Base-by-base conservation (phyloP, 2,888 invertebrate species). In the Troides aeacus region DNA sequence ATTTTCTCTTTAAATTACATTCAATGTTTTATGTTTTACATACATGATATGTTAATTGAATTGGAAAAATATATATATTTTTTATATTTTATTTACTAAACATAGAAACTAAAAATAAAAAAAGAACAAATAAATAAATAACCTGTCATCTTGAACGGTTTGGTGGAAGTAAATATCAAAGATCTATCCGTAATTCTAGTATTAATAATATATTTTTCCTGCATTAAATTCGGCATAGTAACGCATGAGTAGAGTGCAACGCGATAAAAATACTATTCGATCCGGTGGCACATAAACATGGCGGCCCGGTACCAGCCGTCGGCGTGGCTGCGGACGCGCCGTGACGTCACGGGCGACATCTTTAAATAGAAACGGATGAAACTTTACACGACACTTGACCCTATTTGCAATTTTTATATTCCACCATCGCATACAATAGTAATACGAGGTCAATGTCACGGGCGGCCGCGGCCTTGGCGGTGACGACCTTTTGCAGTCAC, bases 341-440 rank as follows among this genome's bases (percentile, higher is more conserved):
- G 70, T 18, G 87, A 90, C 91, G 91, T 89, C 87, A 86, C 76
- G 3, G 58, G 42, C 75, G 82, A 83, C 79, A 15, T 56, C 62
- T 84, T 81, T 80, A 85, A 83, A 76, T 79, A 74, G 72, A 15
- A 63, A 74, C 74, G 64, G 76, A 71, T 73, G 89, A 89, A 87
- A 91, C 81, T 82, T 87, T 88, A 90, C 83, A 85, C 86, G 81
- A 73, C 80, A 83, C 89, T 88, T 89, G 89, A 89, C 90, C 90
- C 81, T 82, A 72, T 82, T 85, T 78, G 81, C 79, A 73, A 78
- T 77, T 79, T 79, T 78, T 78, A 8, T 83, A 85, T 84, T 63
- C 72, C 71, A 71, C 72, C 64, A 70, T 68, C 79, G 76, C 80
- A 77, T 77, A 76, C 78, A 82, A 84, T 83, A 87, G 4, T 50